Evolutionary conservation across 2,888 invertebrate species (phyloP).

Genomic region (Mylabris sibirica): DNA sequence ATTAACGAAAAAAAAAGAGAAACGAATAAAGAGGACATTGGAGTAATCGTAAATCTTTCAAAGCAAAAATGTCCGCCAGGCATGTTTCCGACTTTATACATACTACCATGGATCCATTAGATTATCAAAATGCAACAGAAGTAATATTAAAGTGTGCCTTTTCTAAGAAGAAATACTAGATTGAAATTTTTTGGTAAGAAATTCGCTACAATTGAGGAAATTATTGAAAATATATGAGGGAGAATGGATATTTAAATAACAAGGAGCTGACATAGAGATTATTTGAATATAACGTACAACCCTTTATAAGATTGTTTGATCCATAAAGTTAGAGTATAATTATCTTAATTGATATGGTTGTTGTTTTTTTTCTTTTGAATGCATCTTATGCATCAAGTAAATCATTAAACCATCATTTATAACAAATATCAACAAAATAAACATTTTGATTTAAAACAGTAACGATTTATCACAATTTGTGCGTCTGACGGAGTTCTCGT

Average conservation of each 20-base stretch:
- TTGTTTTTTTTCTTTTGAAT: not conserved
- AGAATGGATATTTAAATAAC: not conserved
- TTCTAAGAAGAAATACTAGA: not conserved
- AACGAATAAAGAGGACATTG: not conserved
- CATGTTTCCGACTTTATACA: constrained; percentile 19
- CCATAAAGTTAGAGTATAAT: not conserved
- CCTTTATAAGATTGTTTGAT: constrained; percentile 1
- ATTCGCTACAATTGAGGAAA: not conserved
- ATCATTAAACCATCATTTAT: not conserved
- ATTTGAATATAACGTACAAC: not conserved
- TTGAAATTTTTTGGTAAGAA: not conserved
- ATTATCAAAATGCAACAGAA: constrained; percentile 14
- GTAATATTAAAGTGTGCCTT: not conserved
- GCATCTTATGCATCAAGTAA: not conserved
- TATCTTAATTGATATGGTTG: not conserved
- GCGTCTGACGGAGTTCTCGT: constrained; percentile 52
- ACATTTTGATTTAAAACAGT: constrained; percentile 49
- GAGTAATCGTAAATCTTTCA: constrained; percentile 28
- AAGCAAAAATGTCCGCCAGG: constrained; percentile 36
- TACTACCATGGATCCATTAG: constrained; percentile 14
- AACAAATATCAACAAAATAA: constrained; percentile 7
- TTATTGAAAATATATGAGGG: not conserved
- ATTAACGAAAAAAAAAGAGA: constrained; percentile 27
- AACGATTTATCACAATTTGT: constrained; percentile 56
- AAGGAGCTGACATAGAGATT: not conserved